phyloP scores from a whole-genome alignment of 1,140 invertebrate species.

The Ostrea denselamellosa region DNA sequence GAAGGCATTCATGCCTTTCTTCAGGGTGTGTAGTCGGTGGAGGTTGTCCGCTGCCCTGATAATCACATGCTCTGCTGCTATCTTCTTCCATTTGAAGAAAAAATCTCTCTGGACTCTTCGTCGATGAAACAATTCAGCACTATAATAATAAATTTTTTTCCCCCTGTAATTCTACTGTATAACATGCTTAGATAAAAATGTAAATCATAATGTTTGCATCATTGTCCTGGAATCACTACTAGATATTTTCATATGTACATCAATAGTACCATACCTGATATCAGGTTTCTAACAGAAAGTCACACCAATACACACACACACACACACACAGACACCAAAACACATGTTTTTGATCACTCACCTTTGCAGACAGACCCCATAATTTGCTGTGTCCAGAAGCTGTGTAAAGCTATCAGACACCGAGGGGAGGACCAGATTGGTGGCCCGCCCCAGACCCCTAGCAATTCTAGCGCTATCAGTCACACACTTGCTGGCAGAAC shows the following conservation, averaged over 20 bases:
- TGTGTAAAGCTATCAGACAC: constrained; percentile 30
- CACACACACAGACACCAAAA: too few relatives aligned
- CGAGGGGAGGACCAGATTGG: background rate
- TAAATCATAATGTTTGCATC: too few relatives aligned
- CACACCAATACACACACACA: too few relatives aligned
- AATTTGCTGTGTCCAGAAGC: constrained; percentile 55
- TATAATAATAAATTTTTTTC: constrained; percentile 27
- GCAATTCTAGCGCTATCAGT: constrained; percentile 42
- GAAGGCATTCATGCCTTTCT: constrained; percentile 65
- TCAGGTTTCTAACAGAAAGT: too few relatives aligned
- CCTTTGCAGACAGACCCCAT: constrained; percentile 56
- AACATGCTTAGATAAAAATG: too few relatives aligned
- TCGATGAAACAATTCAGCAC: constrained; percentile 61
- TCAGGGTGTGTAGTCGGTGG: constrained; percentile 55
- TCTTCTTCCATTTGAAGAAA: constrained; percentile 55
- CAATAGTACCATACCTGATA: too few relatives aligned
- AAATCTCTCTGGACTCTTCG: constrained; percentile 46
- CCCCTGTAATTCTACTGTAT: too few relatives aligned
- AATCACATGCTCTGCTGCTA: constrained; percentile 38
- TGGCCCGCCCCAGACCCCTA: constrained; percentile 17
- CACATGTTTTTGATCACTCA: background rate
- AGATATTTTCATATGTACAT: too few relatives aligned
- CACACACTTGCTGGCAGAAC: constrained; percentile 32
- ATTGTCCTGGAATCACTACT: too few relatives aligned
- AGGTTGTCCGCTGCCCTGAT: constrained; percentile 50